These are phyloP conservation scores for Diuraphis noxia DNA, from an alignment of 1,140 invertebrate species.

Conservation along the genomic window DNA sequence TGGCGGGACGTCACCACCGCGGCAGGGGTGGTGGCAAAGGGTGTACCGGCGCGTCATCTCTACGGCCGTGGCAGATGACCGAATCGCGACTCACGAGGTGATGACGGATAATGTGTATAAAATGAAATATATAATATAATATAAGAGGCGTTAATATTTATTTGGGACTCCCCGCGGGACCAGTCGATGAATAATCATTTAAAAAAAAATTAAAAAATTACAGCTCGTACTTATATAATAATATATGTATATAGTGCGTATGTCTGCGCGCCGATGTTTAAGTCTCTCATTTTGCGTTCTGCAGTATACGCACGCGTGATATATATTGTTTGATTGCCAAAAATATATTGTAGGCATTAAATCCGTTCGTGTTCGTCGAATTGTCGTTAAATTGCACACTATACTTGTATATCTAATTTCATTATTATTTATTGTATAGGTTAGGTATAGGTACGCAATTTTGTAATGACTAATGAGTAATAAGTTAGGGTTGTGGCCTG, in stretches of 20 bases:
- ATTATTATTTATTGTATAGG: neutral
- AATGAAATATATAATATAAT: neutral
- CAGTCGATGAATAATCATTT: neutral
- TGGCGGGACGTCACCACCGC: neutral
- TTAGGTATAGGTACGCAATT: neutral
- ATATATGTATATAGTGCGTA: neutral
- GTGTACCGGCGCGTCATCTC: neutral
- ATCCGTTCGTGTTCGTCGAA: neutral
- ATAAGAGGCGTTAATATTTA: neutral
- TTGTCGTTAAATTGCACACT: neutral
- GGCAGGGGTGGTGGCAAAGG: neutral
- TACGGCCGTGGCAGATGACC: slow-evolving; percentile 17
- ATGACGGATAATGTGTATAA: neutral
- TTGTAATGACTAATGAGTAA: too few species aligned
- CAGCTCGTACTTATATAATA: neutral
- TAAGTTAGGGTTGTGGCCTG: too few species aligned
- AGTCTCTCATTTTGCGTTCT: neutral
- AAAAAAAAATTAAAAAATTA: neutral
- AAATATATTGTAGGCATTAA: neutral
- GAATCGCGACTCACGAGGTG: neutral
- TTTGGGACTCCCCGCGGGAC: neutral
- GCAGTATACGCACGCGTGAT: too few species aligned
- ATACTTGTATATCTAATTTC: too few species aligned
- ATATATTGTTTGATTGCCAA: neutral
- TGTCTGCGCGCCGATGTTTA: neutral